Evolutionary conservation across 2,888 invertebrate species (phyloP), one percentile per base, ranked within the genome.

Genomic region (Lycophotia porphyrea): DNA sequence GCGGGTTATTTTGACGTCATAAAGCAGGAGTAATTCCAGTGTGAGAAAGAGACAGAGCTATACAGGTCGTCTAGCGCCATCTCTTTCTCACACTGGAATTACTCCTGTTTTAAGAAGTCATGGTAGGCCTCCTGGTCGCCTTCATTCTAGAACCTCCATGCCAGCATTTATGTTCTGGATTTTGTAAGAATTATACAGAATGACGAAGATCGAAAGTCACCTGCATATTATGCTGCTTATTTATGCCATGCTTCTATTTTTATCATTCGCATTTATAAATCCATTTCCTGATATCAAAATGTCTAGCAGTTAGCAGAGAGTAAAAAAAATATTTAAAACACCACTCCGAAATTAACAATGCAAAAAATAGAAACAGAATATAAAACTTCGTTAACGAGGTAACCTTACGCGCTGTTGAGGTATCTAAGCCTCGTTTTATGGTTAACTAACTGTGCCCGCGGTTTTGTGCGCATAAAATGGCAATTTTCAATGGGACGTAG

Each of bases 361-460:
- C 39, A 71, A 74, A 78, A 81, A 67, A 60, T 83, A 47, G 21
- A 55, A 60, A 52, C 44, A n/a, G 34, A 55, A 78, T 82, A 60
- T 55, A 79, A 77, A 83, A 83, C 71, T 82, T 79, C 49, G 60
- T 47, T 75, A 83, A 82, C 74, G 79, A 79, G 71, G 71, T 69
- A 68, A 79, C 68, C 64, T 79, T 58, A 83, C 78, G 73, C 78
- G 69, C 60, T 64, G 63, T 42, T 68, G 71, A 61, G 75, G 84
- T 83, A 78, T 78, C 80, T 82, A 79, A 81, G 66, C 75, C 47
- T 61, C 68, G 47, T 85, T 67, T 81, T 65, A 68, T 71, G 64
- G 52, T 71, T 58, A 47, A 74, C 74, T 78, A 71, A 47, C 49
- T 74, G 39, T 18, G 60, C n/a, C 39, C 49, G 44, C 47, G 60